phyloP scores from a whole-genome alignment of 2,113 vertebrate genomes.

The Chitala chitala region DNA sequence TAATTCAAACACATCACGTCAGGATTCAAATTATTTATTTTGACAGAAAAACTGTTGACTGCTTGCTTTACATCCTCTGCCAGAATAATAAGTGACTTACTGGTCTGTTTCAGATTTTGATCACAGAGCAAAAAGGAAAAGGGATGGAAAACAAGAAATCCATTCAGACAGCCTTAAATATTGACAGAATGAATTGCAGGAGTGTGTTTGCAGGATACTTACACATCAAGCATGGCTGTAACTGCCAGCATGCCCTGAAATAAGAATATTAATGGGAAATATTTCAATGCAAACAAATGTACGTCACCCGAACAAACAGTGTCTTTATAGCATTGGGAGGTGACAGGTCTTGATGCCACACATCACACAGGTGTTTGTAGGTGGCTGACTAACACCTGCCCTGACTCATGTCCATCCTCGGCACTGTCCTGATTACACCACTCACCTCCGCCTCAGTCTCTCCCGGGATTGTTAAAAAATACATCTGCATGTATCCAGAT shows the following conservation, averaged over 20 bases:
- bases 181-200: background rate
- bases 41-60: background rate
- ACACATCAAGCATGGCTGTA: conserved; percentile 64
- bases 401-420: too few species aligned
- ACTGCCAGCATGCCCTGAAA: conserved; percentile 32
- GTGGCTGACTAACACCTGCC: too few species aligned
- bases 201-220: conserved; percentile 34
- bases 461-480: too few species aligned
- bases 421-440: too few species aligned
- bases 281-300: background rate
- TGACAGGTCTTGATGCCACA: too few species aligned
- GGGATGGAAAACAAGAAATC: conserved; percentile 24
- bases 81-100: conserved; percentile 39
- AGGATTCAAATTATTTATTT: background rate
- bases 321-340: too few species aligned
- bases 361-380: too few species aligned
- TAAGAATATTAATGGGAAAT: background rate
- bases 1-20: background rate
- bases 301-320: background rate
- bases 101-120: conserved; percentile 25
- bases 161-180: background rate
- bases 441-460: too few species aligned
- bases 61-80: background rate
- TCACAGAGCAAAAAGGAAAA: background rate
- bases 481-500: too few species aligned